These are phyloP conservation scores for Eulemur macaco DNA, from an alignment of 2,113 vertebrate species.

Conservation along the genomic window DNA sequence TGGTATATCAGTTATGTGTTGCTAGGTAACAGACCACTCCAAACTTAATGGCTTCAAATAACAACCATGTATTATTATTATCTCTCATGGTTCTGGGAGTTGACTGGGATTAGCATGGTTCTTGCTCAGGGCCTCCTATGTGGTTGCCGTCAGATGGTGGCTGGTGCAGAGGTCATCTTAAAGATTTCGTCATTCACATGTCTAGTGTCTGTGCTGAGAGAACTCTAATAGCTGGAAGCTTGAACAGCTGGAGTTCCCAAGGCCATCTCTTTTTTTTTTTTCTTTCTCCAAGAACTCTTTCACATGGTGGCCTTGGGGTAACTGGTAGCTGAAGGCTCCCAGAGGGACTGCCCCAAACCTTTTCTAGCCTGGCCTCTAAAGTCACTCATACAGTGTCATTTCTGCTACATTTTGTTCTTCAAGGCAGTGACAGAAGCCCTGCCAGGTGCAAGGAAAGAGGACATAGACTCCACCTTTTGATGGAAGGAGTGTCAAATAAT, in stretches of 20 bases:
- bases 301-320: background rate
- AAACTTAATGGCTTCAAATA: background rate
- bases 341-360: background rate
- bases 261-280: background rate
- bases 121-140: background rate
- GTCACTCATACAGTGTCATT: background rate
- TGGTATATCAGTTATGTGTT: background rate
- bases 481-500: background rate
- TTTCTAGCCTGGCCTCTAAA: background rate
- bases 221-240: background rate
- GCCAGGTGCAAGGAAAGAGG: background rate
- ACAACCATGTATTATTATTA: background rate
- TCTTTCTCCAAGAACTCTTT: background rate
- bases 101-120: background rate
- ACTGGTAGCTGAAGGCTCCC: background rate
- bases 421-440: background rate
- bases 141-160: background rate
- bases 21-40: background rate
- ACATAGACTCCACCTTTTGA: background rate
- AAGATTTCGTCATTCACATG: background rate
- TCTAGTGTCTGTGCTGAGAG: background rate
- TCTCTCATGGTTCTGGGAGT: background rate
- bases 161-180: background rate
- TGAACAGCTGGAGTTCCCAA: background rate
- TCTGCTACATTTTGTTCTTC: background rate